Base-by-base conservation (phyloP, 2,113 vertebrate genomes). In the Tenebrosternarchus preto region DNA sequence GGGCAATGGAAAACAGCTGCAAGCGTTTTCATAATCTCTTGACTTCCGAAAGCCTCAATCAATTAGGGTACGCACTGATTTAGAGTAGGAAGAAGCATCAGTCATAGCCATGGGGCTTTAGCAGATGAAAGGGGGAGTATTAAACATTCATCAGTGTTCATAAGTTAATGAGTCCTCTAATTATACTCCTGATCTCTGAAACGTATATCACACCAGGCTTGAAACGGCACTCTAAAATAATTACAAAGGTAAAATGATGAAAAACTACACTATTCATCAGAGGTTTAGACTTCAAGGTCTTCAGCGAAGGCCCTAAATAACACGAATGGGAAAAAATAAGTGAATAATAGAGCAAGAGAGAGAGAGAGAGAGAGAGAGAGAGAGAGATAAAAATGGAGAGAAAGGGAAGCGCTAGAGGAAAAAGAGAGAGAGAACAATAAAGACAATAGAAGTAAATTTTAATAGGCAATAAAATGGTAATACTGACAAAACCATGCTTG, bases 81-180 rank as follows among this genome's bases (percentile, higher is more conserved):
- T 64, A 82, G 73, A 69, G 56, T 25, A 53, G 69, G 29, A 61
- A 80, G 22, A 68, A 80, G 53, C 31, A 5, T 5, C 31, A 69
- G 25, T 71, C 67, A 61, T 33, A n/a, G 29, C 53, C 6, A 46
- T 50, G 60, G 50, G 33, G 61, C 19, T 69, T 20, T 46, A 68
- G 68, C 31, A 72, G 56, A 67, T 56, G 29, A 67, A 64, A 67
- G 63, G 24, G 69, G 24, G 12, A 27, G 36, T 27, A 80, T 72
- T 82, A 66, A 78, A 73, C 57, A 72, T 76, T 76, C 61, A 79
- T 63, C 69, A 82, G 76, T n/a, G 59, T 72, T 63, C 61, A 33
- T 66, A 50, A 39, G 20, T 31, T 80, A 81, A 82, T 78, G 73
- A 78, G 50, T 61, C 39, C 1, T 57, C 73, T 75, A 80, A 82